phyloP scores from a whole-genome alignment of 2,113 vertebrate genomes.

The Neomonachus schauinslandi region DNA sequence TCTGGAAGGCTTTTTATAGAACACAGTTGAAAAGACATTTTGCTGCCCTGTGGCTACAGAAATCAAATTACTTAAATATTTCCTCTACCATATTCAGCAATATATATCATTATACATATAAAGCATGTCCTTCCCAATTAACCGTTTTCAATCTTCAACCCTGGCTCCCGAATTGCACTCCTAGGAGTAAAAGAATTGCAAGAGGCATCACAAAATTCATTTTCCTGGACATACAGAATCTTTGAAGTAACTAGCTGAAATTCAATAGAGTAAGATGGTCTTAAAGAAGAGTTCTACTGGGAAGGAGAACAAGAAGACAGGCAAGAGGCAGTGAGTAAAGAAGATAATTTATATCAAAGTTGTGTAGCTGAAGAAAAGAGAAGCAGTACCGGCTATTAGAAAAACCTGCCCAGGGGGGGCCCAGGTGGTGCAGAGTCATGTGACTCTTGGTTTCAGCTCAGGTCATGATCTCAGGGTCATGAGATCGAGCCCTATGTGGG shows the following conservation, averaged over 20 bases:
- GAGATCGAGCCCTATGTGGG: not conserved
- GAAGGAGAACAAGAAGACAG: constrained; percentile 23
- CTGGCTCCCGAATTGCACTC: not conserved
- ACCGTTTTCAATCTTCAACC: not conserved
- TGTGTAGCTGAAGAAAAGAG: not conserved
- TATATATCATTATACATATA: not conserved
- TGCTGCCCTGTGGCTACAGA: not conserved
- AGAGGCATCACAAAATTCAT: not conserved
- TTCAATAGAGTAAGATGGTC: not conserved
- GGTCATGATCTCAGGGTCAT: not conserved
- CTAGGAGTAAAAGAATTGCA: not conserved
- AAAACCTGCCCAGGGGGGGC: not conserved
- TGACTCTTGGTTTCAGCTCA: not conserved
- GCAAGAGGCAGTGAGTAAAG: not conserved
- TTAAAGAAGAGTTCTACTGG: constrained; percentile 3
- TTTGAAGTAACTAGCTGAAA: constrained; percentile 14
- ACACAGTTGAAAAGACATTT: not conserved
- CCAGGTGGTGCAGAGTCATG: not conserved
- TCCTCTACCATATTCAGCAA: not conserved
- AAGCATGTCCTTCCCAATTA: constrained; percentile 32
- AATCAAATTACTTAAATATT: constrained; percentile 35
- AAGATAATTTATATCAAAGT: constrained; percentile 43
- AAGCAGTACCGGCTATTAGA: not conserved
- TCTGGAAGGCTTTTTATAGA: constrained; percentile 9
- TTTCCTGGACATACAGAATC: constrained; percentile 15